Base-by-base conservation (phyloP, 1,140 invertebrate species). In the Cataglyphis hispanica region DNA sequence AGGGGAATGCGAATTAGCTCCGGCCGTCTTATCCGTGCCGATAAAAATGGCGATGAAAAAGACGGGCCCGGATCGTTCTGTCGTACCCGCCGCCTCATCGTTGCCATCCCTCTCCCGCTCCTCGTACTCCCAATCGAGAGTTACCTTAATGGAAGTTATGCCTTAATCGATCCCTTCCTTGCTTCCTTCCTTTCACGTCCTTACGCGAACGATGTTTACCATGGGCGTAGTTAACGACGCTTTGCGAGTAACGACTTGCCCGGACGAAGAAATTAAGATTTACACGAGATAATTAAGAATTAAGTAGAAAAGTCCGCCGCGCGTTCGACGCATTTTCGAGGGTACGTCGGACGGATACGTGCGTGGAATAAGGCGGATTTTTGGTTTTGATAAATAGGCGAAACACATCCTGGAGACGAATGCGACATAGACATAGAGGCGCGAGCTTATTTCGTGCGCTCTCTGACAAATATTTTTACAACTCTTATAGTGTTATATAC, bases 1-100 rank as follows among this genome's bases (percentile, higher is more conserved):
- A 94, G 93, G 93, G 92, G 93, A 94, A 95, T 94, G 91, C 90
- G 92, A 95, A 95, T 95, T 95, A 95, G 92, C 92, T 53, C 87
- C 85, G 86, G 80, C 88, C 89, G 89, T 91, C 91, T 93, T 92
- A 89, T 88, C 89, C 87, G 80, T 80, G 81, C 91, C 92, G 92
- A 92, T 92, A 92, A 91, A 88, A 87, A 89, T 93, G 86, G 83
- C 86, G 89, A 88, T 85, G 86, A 84, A 89, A 87, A 89, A 84
- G 70, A 80, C 74, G 60, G 16, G 60, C 74, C 31, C 27, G 58
- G 72, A 64, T 63, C 84, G 60, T 43, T 67, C 80, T 69, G 40
- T 31, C 64, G n/a, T 63, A 10, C 58, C 50, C 7, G 6, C 46
- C 40, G 53, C 27, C 64, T 37, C 56, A 6, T 19, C 56, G 16